Conservation (phyloP, 2,113 vertebrate species). For the Phodopus roborovskii region DNA sequence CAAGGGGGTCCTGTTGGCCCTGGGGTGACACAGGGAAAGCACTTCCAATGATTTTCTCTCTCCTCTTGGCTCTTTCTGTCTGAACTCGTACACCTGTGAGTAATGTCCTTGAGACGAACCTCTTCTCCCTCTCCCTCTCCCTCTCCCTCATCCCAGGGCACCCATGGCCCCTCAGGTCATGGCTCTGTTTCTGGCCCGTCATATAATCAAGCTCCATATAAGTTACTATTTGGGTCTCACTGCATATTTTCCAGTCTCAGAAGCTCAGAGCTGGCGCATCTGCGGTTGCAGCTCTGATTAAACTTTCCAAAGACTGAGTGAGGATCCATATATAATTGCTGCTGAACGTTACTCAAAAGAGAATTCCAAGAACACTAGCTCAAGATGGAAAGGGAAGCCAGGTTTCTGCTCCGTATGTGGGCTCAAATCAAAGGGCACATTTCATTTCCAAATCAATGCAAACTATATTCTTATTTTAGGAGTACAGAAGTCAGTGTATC, state of each 20-base stretch:
- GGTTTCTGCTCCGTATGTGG: neutral
- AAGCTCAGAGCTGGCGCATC: constrained; percentile 29
- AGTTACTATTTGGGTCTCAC: neutral
- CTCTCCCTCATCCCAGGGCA: neutral
- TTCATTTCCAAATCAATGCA: neutral
- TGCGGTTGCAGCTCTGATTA: constrained; percentile 15
- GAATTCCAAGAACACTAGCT: constrained; percentile 33
- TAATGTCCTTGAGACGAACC: no score
- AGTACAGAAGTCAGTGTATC: neutral
- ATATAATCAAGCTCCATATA: neutral
- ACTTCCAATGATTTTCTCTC: neutral
- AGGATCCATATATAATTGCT: neutral
- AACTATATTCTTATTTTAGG: neutral
- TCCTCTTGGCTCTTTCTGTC: neutral
- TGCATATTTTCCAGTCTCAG: constrained; percentile 46
- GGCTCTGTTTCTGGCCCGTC: constrained; percentile 14
- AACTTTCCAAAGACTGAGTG: constrained; percentile 29
- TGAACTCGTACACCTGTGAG: fast-evolving
- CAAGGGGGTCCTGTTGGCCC: neutral
- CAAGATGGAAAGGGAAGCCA: neutral
- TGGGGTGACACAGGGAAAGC: neutral
- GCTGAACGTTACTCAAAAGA: constrained; percentile 39
- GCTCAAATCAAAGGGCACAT: neutral
- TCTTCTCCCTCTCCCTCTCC: no score
- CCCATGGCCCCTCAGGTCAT: neutral